Evolutionary conservation across 2,113 vertebrate genomes (phyloP), one percentile per base, ranked within the genome.

Genomic region (Himantopus leucocephalus): DNA sequence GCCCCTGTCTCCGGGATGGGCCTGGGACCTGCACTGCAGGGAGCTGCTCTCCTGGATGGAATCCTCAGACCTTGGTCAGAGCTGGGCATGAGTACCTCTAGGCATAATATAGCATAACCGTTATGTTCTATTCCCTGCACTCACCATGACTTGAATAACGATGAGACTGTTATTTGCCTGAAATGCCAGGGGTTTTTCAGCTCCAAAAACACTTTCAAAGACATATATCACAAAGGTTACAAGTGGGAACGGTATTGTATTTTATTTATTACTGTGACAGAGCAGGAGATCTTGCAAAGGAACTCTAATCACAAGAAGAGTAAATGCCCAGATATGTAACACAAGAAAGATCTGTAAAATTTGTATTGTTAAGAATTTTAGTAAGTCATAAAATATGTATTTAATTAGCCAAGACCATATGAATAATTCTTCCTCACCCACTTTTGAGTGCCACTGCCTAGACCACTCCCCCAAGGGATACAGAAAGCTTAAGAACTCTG

Each of bases 81-180:
- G 55, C 67, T 50, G 2, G 3, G 11, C 67, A 70, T 0, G 10
- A 8, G 13, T 4, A 48, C 14, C 22, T 13, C 29, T 3, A 10
- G 55, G 23, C 45, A 30, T 5, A 60, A 10, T 19, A 5, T 2
- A 24, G 64, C 4, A 1, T 11, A 19, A 10, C 63, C 27, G 0
- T 9, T 60, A 67, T 50, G 3, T 14, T 35, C 47, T 12, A 10
- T 12, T 66, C 20, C 60, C 53, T 35, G 8, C 0, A 1, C 63
- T 32, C n/a, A 34, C 22, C 10, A 10, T 5, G 30, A 43, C 24
- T 30, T 2, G 0, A 26, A 1, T 15, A 43, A 43, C 1, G 1
- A 30, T 4, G 15, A 48, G 23, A 21, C 16, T 5, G 12, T 4
- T 10, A 59, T 18, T 50, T 30, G 20, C 32, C 21, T 22, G 37